phyloP scores from a whole-genome alignment of 2,113 vertebrate genomes.

The Megaceryle torquata region DNA sequence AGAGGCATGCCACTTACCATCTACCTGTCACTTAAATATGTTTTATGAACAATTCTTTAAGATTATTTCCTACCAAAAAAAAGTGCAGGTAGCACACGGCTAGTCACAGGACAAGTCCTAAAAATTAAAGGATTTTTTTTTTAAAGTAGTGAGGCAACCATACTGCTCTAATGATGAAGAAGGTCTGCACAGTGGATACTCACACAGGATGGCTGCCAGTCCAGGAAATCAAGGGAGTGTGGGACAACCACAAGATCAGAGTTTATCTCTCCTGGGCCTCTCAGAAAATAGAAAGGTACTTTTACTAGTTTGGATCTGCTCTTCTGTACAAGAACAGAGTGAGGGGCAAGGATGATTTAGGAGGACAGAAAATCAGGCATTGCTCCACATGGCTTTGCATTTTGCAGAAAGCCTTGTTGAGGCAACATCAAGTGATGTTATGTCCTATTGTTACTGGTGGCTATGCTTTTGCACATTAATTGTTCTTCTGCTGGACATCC shows the following conservation, averaged over 20 bases:
- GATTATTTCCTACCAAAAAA: conserved; percentile 24
- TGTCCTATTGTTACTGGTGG: background rate
- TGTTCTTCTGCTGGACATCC: background rate
- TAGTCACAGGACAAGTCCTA: background rate
- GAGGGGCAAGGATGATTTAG: background rate
- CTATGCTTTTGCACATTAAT: background rate
- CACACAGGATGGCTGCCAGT: background rate
- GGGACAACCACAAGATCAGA: background rate
- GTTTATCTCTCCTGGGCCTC: background rate
- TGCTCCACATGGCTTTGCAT: background rate
- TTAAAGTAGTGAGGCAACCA: background rate
- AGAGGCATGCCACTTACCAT: conserved; percentile 61
- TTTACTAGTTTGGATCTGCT: conserved; percentile 21
- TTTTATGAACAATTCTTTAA: conserved; percentile 66
- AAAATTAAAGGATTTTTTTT: conserved; percentile 34
- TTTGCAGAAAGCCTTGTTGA: background rate
- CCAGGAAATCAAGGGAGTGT: background rate
- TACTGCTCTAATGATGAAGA: background rate
- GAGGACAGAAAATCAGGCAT: background rate
- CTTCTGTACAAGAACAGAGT: background rate
- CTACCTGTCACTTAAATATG: conserved; percentile 53
- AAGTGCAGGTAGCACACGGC: background rate
- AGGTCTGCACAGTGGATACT: background rate
- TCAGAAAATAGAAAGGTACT: background rate
- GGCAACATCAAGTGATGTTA: background rate